Base-by-base conservation (phyloP, 2,113 vertebrate genomes). In the Noturus placidus region DNA sequence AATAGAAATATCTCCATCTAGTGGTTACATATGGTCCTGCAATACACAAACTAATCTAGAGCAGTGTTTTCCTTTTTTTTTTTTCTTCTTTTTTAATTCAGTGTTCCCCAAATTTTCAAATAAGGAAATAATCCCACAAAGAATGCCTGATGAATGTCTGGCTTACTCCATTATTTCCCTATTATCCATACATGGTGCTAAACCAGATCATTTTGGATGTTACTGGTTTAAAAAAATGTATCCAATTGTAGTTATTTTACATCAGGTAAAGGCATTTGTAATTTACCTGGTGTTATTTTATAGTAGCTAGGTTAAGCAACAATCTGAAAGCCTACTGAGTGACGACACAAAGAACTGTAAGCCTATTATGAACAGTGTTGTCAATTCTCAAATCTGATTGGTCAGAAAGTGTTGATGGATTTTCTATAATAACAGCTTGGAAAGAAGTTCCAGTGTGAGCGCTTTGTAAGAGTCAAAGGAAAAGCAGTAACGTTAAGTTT, bases 1-100 rank as follows among this genome's bases (percentile, higher is more conserved):
- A 56, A 69, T 70, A 69, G 27, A 84, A 52, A 70, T 78, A 59
- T 30, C 84, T 86, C 84, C 84, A 86, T 86, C 70, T 78, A 86
- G 84, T 78, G 84, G 84, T 61, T 33, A 1, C 0, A 13, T 33
- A 27, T 69, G 63, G 54, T 22, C 11, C 5, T 82, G 65, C 63
- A 83, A 52, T 11, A 57, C 30, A 57, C n/a, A 57, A 30, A 35
- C 0, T 10, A 79, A 56, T 52, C 72, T 50, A 2, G 25, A 72
- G 70, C 1, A 38, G 22, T 27, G 8, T 46, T 76, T 46, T 27
- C 38, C 3, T 38, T 38, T 38, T 38, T 38, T 38, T 30, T 11
- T n/a, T 67, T 38, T 38, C 3, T 38, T 38, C 15, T 11, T n/a
- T 67, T 33, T 4, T 33, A 5, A 67, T 2, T 14, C 30, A 63